These are phyloP conservation scores for Erpetoichthys calabaricus DNA, from an alignment of 2,797 vertebrate genomes.

Conservation along the genomic window DNA sequence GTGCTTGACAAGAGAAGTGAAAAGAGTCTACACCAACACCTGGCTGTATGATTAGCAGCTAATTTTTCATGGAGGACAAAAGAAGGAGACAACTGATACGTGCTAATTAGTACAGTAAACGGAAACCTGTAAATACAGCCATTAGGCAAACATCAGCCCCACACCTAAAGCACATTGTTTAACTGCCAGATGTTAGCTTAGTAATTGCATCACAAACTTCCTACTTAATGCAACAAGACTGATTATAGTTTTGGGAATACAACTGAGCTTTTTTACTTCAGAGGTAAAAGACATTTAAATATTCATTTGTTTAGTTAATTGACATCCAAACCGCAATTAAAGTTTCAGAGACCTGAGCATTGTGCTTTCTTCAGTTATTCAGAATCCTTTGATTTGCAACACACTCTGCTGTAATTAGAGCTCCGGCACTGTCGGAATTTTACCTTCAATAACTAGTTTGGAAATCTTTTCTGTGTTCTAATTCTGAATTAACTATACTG, in stretches of 20 bases:
- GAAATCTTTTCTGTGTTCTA: too few species aligned
- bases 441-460: too few species aligned
- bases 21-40: constrained; percentile 6
- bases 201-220: constrained; percentile 13
- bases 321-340: not conserved
- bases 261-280: not conserved
- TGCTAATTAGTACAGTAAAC: constrained; percentile 19
- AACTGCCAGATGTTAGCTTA: constrained; percentile 3
- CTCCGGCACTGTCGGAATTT: not conserved
- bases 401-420: not conserved
- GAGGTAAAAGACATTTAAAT: not conserved
- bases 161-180: constrained; percentile 16
- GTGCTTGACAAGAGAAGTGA: too few species aligned
- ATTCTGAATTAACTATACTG: too few species aligned
- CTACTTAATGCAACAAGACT: constrained; percentile 10
- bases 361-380: not conserved
- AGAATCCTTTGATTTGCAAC: not conserved
- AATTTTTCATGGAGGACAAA: constrained; percentile 18
- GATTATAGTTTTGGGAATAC: not conserved
- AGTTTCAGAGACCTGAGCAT: not conserved
- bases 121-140: constrained; percentile 15
- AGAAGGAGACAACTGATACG: constrained; percentile 14
- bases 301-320: not conserved
- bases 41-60: constrained; percentile 18
- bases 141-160: constrained; percentile 16